Conservation (phyloP, 2,888 invertebrate species). For the Cephus spinipes region DNA sequence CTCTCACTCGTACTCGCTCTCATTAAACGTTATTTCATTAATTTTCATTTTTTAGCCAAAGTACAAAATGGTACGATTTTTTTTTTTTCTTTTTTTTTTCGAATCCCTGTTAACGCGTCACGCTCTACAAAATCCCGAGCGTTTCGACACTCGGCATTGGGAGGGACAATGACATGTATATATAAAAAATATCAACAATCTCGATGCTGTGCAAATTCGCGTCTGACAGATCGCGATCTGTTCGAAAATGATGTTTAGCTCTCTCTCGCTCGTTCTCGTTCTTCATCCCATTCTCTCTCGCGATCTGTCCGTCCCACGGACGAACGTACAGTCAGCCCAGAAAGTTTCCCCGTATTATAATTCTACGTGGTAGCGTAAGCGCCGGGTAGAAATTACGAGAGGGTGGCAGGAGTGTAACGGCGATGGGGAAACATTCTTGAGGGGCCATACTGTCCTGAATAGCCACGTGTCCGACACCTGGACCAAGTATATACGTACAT, state of each 20-base stretch:
- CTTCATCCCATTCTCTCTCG: background rate
- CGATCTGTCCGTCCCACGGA: constrained; percentile 5
- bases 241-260: constrained; percentile 7
- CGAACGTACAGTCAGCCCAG: background rate
- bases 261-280: constrained; percentile 17
- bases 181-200: constrained; percentile 59
- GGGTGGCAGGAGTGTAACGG: background rate
- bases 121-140: constrained; percentile 1
- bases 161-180: constrained; percentile 25
- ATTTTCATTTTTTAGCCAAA: constrained; percentile 27
- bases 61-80: constrained; percentile 38
- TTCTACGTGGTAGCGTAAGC: background rate
- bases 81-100: background rate
- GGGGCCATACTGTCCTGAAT: background rate
- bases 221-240: constrained; percentile 21
- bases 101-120: background rate
- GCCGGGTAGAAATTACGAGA: background rate
- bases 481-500: constrained; percentile 4
- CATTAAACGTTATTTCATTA: constrained; percentile 10
- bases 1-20: background rate
- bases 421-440: background rate
- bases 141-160: background rate
- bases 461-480: background rate
- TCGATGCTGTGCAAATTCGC: constrained; percentile 45
- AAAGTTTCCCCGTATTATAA: background rate